Percentiles rank a stretch among this genome's conserved stretches.
Evolutionary conservation across 2,888 invertebrate species (phyloP).

Genomic region (Liopterus haemorrhoidalis): DNA sequence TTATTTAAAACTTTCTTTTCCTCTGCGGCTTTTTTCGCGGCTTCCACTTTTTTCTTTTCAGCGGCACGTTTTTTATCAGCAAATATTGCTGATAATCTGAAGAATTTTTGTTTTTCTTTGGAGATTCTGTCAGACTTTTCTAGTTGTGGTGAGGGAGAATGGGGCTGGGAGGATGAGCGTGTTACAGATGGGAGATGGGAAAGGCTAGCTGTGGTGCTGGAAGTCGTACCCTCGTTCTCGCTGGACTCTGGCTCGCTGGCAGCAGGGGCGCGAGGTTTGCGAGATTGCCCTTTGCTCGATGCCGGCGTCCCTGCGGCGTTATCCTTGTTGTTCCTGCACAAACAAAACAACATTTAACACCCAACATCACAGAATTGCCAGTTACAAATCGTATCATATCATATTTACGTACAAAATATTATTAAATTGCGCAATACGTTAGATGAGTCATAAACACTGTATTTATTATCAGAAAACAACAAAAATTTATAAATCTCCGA

Average conservation of each 20-base stretch:
- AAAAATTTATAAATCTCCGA: background rate
- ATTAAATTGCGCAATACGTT: background rate
- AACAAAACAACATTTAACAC: slow-evolving; percentile 8
- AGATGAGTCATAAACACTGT: background rate
- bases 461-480: background rate
- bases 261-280: slow-evolving; percentile 43
- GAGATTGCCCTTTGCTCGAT: slow-evolving; percentile 39
- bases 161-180: slow-evolving; percentile 26
- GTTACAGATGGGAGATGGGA: slow-evolving; percentile 26
- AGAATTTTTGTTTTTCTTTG: slow-evolving; percentile 83
- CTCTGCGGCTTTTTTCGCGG: slow-evolving; percentile 11
- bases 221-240: slow-evolving; percentile 45
- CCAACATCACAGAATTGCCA: too few relatives aligned
- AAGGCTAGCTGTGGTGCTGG: slow-evolving; percentile 30
- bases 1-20: slow-evolving; percentile 7
- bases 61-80: slow-evolving; percentile 52
- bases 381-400: too few relatives aligned
- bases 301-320: slow-evolving; percentile 26
- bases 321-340: slow-evolving; percentile 22
- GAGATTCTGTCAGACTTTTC: slow-evolving; percentile 71
- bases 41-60: slow-evolving; percentile 22
- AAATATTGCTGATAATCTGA: slow-evolving; percentile 73
- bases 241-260: slow-evolving; percentile 40
- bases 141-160: slow-evolving; percentile 41
- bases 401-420: background rate